Base-by-base conservation (phyloP, 2,888 invertebrate species). In the Latheticus oryzae region DNA sequence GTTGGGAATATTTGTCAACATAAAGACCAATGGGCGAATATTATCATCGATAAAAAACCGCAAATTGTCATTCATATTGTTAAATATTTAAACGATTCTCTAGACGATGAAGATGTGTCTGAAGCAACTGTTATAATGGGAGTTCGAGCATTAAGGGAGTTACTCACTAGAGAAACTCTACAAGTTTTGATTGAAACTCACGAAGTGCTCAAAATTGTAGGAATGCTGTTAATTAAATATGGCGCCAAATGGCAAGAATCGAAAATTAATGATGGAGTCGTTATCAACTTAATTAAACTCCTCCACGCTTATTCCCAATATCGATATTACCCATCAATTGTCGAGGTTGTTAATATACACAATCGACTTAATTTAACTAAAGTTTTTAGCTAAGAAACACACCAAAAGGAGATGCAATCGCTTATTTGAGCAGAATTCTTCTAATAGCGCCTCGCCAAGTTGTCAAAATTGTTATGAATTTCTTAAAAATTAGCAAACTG, bases 1-100 rank as follows among this genome's bases (percentile, higher is more conserved):
- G 80, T 94, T 52, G 93, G 93, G 0, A 95, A 94, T 78, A 79
- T 94, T 57, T 88, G 91, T n/a, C 85, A 86, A 65, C 74, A 74
- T 26, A 65, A 66, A 40, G 75, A 75, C 16, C 68, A 69, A 30
- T 69, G 70, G 66, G 64, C 73, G 3, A 67, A 67, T 30, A 63
- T 64, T 42, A 65, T 78, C 11, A 62, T 78, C 8, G 68, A 72
- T 28, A 71, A 70, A 45, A 74, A 76, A 61, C 71, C 74, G 2
- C 58, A 68, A 32, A 66, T 78, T 16, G 61, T 78, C n/a, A 62
- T 59, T 1, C 70, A 72, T 33, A 70, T 73, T 9, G 67, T 75
- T 2, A 63, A 70, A 2, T 69, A 71, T 55, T 32, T 78, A 15
- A 67, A 70, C 50, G 58, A 60, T 2, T 59, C 65, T 26, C 65